Evolutionary conservation across 92 coral and sea anemone species (phyloP).

Genomic region (Umimayanthus kanabou): DNA sequence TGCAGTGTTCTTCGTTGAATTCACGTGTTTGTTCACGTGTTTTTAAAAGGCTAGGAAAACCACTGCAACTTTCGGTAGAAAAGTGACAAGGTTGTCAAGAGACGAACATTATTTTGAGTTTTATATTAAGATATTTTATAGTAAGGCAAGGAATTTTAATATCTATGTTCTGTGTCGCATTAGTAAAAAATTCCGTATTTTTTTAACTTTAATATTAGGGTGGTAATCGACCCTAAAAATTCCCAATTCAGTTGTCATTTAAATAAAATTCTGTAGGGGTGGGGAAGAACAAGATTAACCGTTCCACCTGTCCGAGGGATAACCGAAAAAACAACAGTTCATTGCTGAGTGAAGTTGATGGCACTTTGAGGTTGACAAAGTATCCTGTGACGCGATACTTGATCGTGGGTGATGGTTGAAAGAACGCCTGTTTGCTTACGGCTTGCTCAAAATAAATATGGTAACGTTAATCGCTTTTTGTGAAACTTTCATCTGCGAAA

Average conservation of each 20-base stretch:
- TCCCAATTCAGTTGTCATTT: too few species aligned
- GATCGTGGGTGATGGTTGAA: conserved; percentile 16
- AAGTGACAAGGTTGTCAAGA: conserved; percentile 17
- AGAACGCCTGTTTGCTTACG: conserved; percentile 13
- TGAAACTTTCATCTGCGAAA: conserved; percentile 9
- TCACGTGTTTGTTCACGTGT: background rate
- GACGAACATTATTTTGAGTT: background rate
- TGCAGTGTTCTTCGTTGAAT: background rate
- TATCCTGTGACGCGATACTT: conserved; percentile 10
- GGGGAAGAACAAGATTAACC: background rate
- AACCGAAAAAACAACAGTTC: conserved; percentile 8
- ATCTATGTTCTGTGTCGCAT: background rate
- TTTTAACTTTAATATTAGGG: background rate
- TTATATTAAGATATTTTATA: background rate
- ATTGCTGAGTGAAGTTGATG: conserved; percentile 1
- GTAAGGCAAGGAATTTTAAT: background rate
- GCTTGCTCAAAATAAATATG: conserved; percentile 33
- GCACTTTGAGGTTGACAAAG: background rate
- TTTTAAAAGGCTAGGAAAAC: background rate
- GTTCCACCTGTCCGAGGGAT: conserved; percentile 33
- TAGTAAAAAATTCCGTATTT: background rate
- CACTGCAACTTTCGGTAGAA: background rate
- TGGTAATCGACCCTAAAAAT: too few species aligned
- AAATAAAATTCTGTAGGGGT: background rate
- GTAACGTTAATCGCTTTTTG: conserved; percentile 22